Percentiles rank a stretch among this genome's conserved stretches.
Evolutionary conservation across 30 jellyfish, hydroid and myxozoan genomes (phyloP).

Genomic region (Turritopsis dohrnii): DNA sequence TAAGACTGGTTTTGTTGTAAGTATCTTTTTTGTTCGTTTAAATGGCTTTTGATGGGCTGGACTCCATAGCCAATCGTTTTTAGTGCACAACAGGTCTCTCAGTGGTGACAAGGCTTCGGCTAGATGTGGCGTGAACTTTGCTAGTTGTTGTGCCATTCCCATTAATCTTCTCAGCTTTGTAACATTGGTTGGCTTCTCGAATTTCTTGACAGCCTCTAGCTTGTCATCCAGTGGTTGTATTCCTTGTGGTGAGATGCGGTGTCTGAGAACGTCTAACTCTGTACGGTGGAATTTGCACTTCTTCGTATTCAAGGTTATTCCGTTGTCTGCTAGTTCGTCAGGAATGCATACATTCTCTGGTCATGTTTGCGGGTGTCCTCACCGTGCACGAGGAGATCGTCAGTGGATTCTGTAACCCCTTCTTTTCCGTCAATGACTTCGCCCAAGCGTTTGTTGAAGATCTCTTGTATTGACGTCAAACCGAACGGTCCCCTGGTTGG

Average conservation of each 20-base stretch:
- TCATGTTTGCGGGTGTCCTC: conserved; percentile 4
- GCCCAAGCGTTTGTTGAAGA: conserved; percentile 22
- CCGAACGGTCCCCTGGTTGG: conserved; percentile 1
- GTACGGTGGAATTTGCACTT: conserved; percentile 20
- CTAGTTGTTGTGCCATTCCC: conserved; percentile 22
- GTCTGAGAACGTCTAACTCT: conserved; percentile 23
- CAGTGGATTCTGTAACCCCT: conserved; percentile 17
- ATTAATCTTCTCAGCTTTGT: conserved; percentile 12
- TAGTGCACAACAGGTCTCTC: conserved; percentile 7
- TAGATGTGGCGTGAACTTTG: neutral
- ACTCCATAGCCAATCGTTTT: conserved; percentile 19
- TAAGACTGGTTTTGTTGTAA: neutral
- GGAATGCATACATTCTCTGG: conserved; percentile 7
- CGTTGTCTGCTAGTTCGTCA: conserved; percentile 20
- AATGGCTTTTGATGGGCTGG: conserved; percentile 29
- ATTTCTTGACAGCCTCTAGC: conserved; percentile 7
- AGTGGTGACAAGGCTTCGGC: neutral
- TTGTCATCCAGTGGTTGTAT: conserved; percentile 12
- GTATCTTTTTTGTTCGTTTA: neutral
- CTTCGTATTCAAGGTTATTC: conserved; percentile 27
- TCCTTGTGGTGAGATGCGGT: conserved; percentile 34
- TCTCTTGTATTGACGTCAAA: conserved; percentile 23
- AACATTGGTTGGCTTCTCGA: neutral
- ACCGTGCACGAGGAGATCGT: conserved; percentile 18
- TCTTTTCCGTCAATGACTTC: neutral